These are phyloP conservation scores for Sinodicranocentrus sp. DNA, from an alignment of 2,888 invertebrate species.

Conservation along the genomic window DNA sequence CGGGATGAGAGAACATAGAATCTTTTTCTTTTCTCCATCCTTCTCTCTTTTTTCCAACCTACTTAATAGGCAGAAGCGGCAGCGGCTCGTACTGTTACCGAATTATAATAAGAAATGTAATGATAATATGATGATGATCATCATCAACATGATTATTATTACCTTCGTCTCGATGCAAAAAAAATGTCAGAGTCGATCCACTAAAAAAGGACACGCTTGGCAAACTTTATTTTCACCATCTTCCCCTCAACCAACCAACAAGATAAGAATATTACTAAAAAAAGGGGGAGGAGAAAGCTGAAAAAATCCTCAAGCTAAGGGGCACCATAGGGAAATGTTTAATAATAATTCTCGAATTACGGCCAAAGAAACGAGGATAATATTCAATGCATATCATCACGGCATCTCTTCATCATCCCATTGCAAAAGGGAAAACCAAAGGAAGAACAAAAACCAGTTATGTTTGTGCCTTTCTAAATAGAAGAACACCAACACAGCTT, in stretches of 20 bases:
- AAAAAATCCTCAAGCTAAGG: conserved; percentile 20
- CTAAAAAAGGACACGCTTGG: conserved; percentile 38
- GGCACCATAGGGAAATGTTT: conserved; percentile 53
- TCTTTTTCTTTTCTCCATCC: conserved; percentile 9
- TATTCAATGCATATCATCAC: conserved; percentile 21
- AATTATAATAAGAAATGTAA: conserved; percentile 64
- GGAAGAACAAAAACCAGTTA: neutral
- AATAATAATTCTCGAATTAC: conserved; percentile 46
- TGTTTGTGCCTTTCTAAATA: no score
- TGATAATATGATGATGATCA: conserved; percentile 62
- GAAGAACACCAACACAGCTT: neutral
- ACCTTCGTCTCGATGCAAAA: conserved; percentile 35
- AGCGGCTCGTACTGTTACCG: conserved; percentile 40
- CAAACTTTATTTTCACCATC: conserved; percentile 50
- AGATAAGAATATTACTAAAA: conserved; percentile 33
- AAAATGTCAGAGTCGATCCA: no score
- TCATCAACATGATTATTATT: conserved; percentile 58
- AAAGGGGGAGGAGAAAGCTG: conserved; percentile 16
- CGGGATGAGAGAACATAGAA: conserved; percentile 4
- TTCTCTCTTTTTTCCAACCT: conserved; percentile 22
- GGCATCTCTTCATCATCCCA: conserved; percentile 13
- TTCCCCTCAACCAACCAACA: conserved; percentile 40
- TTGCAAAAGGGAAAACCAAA: neutral
- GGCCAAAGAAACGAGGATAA: conserved; percentile 16
- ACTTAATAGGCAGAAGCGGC: conserved; percentile 60